These are phyloP conservation scores for Agrotis exclamationis DNA, from an alignment of 2,888 invertebrate genomes.

Conservation along the genomic window DNA sequence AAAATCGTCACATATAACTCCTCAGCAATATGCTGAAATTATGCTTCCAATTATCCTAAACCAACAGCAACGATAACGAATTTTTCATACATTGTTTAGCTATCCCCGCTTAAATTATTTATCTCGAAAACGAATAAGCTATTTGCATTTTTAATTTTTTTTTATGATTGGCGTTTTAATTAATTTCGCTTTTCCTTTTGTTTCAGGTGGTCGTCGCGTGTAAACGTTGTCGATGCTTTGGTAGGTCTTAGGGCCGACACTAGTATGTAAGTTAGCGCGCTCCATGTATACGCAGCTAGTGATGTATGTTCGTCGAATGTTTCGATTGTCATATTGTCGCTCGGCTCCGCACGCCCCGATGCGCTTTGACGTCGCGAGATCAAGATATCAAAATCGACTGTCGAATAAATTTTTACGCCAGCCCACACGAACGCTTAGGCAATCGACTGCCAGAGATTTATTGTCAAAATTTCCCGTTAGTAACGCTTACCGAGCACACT, in stretches of 20 bases:
- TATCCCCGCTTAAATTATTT: slow-evolving; percentile 65
- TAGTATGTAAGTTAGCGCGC: slow-evolving; percentile 74
- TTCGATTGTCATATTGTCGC: slow-evolving; percentile 70
- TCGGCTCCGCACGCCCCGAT: slow-evolving; percentile 71
- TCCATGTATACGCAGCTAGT: slow-evolving; percentile 64
- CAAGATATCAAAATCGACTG: slow-evolving; percentile 88
- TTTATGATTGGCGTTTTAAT: slow-evolving; percentile 89
- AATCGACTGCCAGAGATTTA: slow-evolving; percentile 90
- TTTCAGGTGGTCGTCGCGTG: slow-evolving; percentile 90
- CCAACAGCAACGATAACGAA: slow-evolving; percentile 58
- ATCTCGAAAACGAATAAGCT: slow-evolving; percentile 65
- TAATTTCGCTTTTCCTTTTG: slow-evolving; percentile 92
- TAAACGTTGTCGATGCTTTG: slow-evolving; percentile 82
- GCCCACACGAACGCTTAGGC: slow-evolving; percentile 90
- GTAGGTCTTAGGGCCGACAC: slow-evolving; percentile 79
- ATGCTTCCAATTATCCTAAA: slow-evolving; percentile 66
- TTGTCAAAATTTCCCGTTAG: slow-evolving; percentile 91
- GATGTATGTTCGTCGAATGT: slow-evolving; percentile 46
- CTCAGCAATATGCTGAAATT: slow-evolving; percentile 53
- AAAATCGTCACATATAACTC: slow-evolving; percentile 63
- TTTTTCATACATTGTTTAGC: slow-evolving; percentile 61
- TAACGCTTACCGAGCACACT: slow-evolving; percentile 90
- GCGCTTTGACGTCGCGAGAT: slow-evolving; percentile 81
- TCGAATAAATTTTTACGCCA: slow-evolving; percentile 88
- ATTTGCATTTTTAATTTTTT: slow-evolving; percentile 75